Percentiles rank a stretch among this genome's conserved stretches.
Evolutionary conservation across 2,113 vertebrate genomes (phyloP).

Genomic region (chimpanzee (Pan troglodytes)): NHGRI_mPanTro3-v2.1_pri NC_086015.1:32549001-32549500

Average conservation of each 20-base stretch:
- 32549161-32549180: not conserved
- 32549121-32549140: not conserved
- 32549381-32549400: conserved; percentile 18
- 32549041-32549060: not conserved
- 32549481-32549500: conserved; percentile 30
- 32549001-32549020: not conserved
- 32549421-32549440: conserved; percentile 9
- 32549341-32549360: not conserved
- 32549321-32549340: not conserved
- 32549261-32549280: not conserved
- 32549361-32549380: conserved; percentile 13
- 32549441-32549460: not conserved
- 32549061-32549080: too few relatives aligned
- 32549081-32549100: too few relatives aligned
- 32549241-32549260: not conserved
- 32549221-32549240: not conserved
- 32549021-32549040: not conserved
- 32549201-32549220: not conserved
- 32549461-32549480: not conserved
- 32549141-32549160: not conserved
- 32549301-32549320: conserved; percentile 13
- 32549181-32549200: not conserved
- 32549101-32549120: too few relatives aligned
- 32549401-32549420: conserved; percentile 48
- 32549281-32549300: not conserved